phyloP scores from a whole-genome alignment of 30 jellyfish, hydroid and myxozoan genomes.

The Calvadosia cruxmelitensis region DNA sequence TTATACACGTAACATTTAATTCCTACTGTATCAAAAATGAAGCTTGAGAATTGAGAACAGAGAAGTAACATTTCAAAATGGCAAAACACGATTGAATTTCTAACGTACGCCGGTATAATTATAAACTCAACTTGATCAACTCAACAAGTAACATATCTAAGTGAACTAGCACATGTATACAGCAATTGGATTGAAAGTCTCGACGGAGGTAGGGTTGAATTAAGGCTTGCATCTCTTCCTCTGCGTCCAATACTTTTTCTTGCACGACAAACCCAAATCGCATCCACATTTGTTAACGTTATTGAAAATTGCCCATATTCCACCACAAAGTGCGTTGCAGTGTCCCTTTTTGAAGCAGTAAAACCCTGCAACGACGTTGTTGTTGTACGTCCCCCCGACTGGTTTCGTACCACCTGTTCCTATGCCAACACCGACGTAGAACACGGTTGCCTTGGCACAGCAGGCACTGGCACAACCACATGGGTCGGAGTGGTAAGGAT shows the following conservation, averaged over 20 bases:
- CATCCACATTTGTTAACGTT: conserved; percentile 41
- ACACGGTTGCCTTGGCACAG: conserved; percentile 12
- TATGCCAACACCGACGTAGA: conserved; percentile 11
- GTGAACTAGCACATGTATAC: too few species aligned
- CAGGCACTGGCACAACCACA: conserved; percentile 50
- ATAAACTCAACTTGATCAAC: too few species aligned
- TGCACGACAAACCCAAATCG: conserved; percentile 29
- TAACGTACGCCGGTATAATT: too few species aligned
- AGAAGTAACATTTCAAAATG: too few species aligned
- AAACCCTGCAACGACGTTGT: neutral
- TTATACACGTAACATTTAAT: too few species aligned
- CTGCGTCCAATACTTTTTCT: neutral
- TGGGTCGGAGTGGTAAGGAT: conserved; percentile 15
- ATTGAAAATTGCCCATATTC: conserved; percentile 6
- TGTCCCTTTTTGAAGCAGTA: conserved; percentile 30
- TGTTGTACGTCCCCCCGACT: conserved; percentile 2
- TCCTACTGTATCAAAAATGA: too few species aligned
- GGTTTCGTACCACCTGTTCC: neutral
- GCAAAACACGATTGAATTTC: too few species aligned
- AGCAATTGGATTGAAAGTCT: too few species aligned
- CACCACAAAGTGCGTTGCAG: conserved; percentile 33
- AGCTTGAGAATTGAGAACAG: too few species aligned
- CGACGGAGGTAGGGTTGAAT: too few species aligned
- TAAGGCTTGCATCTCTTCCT: neutral
- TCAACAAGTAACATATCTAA: too few species aligned